These are phyloP conservation scores for Emydoidea blandingii DNA, from an alignment of 2,797 vertebrate species.

Conservation along the genomic window DNA sequence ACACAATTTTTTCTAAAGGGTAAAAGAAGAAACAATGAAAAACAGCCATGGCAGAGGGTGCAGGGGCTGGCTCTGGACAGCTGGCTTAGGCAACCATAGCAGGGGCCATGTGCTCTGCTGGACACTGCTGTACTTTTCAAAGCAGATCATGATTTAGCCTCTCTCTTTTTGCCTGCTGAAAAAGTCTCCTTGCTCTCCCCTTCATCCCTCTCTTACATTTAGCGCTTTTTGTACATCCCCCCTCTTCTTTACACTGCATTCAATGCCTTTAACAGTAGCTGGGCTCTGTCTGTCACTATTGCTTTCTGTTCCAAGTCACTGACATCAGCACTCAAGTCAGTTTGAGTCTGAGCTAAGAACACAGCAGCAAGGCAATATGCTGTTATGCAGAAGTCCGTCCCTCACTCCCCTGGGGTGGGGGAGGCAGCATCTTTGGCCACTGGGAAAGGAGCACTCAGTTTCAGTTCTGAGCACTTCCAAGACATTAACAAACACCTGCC, in stretches of 20 bases:
- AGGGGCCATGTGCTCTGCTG: background rate
- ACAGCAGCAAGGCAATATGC: too few relatives aligned
- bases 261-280: background rate
- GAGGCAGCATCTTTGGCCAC: background rate
- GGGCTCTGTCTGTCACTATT: background rate
- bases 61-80: background rate
- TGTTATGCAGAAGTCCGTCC: background rate
- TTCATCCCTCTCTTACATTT: background rate
- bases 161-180: background rate
- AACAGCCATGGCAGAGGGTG: background rate
- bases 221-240: background rate
- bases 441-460: background rate
- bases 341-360: too few relatives aligned
- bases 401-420: too few relatives aligned
- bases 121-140: background rate
- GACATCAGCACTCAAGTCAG: background rate
- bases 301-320: background rate
- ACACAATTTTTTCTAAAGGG: slow-evolving; percentile 92
- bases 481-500: background rate
- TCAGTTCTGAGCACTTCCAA: background rate
- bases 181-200: background rate
- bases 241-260: background rate
- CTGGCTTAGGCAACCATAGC: background rate
- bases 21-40: slow-evolving; percentile 25
- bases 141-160: background rate